phyloP scores from a whole-genome alignment of 2,888 invertebrate species.

The Synergus gifuensis region DNA sequence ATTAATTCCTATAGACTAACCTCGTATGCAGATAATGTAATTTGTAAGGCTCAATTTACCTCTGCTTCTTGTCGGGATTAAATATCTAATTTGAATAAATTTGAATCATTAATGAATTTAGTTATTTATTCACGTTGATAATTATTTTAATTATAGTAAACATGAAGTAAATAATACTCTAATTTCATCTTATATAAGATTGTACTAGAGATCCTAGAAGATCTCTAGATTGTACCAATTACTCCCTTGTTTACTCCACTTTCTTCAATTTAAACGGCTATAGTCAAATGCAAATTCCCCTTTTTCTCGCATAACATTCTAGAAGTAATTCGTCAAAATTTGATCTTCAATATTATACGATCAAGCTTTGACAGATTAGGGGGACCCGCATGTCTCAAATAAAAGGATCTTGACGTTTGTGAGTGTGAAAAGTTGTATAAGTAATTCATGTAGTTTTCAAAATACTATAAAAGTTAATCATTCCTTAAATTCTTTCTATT shows the following conservation, averaged over 20 bases:
- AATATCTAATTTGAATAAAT: background rate
- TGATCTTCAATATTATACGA: background rate
- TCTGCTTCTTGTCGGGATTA: background rate
- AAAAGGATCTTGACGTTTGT: background rate
- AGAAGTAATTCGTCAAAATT: background rate
- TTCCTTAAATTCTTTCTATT: background rate
- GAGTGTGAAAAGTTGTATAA: background rate
- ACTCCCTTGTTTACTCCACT: background rate
- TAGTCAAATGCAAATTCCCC: background rate
- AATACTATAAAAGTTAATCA: background rate
- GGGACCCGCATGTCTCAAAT: background rate
- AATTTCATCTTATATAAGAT: background rate
- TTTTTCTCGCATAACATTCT: background rate
- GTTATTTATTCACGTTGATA: background rate
- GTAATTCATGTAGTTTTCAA: background rate
- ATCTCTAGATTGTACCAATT: background rate
- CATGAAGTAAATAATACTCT: too few species aligned
- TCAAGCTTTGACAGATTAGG: background rate
- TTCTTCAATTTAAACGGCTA: background rate
- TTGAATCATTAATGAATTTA: background rate
- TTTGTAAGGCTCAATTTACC: background rate
- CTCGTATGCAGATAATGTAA: background rate
- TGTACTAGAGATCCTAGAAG: too few species aligned
- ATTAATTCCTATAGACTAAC: background rate
- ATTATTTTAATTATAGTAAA: background rate